A percentile compares a stretch with the other conserved stretches of the same genome.
phyloP scores from a whole-genome alignment of 2,888 invertebrate genomes.

The Pyrocoelia pectoralis region DNA sequence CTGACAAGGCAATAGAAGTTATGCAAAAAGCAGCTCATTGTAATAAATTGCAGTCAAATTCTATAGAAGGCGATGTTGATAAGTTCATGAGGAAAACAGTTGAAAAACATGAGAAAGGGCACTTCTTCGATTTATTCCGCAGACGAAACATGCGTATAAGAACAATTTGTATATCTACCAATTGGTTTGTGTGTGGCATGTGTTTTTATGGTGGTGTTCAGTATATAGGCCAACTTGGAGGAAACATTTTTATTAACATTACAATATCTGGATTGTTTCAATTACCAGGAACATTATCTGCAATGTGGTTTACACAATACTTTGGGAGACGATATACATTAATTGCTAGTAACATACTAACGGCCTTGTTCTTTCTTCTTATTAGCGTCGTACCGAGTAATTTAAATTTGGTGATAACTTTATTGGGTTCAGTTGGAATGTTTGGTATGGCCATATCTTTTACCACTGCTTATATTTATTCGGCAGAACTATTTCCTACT shows the following conservation, averaged over 20 bases:
- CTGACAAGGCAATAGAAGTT: conserved; percentile 64
- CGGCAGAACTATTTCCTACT: conserved; percentile 89
- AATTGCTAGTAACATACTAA: conserved; percentile 68
- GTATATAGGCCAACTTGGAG: conserved; percentile 80
- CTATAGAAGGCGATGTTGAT: conserved; percentile 47
- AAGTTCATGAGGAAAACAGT: conserved; percentile 39
- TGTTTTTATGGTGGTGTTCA: conserved; percentile 89
- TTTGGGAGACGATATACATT: conserved; percentile 75
- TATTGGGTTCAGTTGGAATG: conserved; percentile 77
- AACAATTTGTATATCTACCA: conserved; percentile 76
- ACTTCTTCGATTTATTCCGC: conserved; percentile 70
- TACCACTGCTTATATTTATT: conserved; percentile 86
- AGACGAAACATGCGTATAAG: conserved; percentile 75
- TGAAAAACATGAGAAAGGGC: conserved; percentile 41
- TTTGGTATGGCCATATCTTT: conserved; percentile 85
- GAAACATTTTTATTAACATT: conserved; percentile 84
- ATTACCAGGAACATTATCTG: conserved; percentile 65
- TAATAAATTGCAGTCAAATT: conserved; percentile 53
- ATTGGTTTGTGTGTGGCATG: conserved; percentile 86
- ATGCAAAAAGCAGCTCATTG: conserved; percentile 58
- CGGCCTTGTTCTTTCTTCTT: conserved; percentile 70
- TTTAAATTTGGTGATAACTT: conserved; percentile 65
- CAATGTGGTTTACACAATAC: conserved; percentile 70
- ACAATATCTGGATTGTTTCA: conserved; percentile 79
- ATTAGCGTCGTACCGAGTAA: conserved; percentile 65